These are phyloP conservation scores for Stomorhina lunata DNA, from an alignment of 2,888 invertebrate genomes.

Conservation along the genomic window DNA sequence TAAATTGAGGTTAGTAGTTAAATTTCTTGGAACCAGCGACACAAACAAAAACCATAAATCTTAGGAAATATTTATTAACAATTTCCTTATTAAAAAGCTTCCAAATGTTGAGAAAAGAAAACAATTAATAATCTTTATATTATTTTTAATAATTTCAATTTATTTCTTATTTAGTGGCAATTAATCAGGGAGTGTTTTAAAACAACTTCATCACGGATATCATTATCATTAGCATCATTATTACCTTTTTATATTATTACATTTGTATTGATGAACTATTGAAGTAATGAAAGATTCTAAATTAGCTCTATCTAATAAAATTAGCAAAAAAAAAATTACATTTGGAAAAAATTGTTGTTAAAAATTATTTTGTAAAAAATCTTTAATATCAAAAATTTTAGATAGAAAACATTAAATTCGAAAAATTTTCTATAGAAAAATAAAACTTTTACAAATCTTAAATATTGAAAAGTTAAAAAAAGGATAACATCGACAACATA, in stretches of 20 bases:
- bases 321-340: too few relatives aligned
- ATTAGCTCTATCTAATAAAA: too few relatives aligned
- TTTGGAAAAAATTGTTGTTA: too few relatives aligned
- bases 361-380: too few relatives aligned
- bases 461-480: too few relatives aligned
- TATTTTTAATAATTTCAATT: neutral
- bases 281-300: too few relatives aligned
- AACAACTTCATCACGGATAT: neutral
- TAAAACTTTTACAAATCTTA: too few relatives aligned
- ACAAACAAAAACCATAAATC: neutral
- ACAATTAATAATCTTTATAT: neutral
- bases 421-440: too few relatives aligned
- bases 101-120: neutral
- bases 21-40: neutral
- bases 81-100: neutral
- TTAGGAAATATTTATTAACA: neutral
- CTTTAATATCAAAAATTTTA: too few relatives aligned
- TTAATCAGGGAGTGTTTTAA: neutral
- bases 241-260: neutral
- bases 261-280: neutral
- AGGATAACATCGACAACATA: too few relatives aligned
- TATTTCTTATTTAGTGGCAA: neutral
- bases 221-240: neutral
- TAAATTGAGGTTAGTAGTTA: neutral
- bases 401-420: too few relatives aligned